Percentiles rank a stretch among this genome's conserved stretches.
These are phyloP conservation scores for Propithecus deckenii DNA, from an alignment of 2,797 vertebrate species.

Conservation along the genomic window DNA sequence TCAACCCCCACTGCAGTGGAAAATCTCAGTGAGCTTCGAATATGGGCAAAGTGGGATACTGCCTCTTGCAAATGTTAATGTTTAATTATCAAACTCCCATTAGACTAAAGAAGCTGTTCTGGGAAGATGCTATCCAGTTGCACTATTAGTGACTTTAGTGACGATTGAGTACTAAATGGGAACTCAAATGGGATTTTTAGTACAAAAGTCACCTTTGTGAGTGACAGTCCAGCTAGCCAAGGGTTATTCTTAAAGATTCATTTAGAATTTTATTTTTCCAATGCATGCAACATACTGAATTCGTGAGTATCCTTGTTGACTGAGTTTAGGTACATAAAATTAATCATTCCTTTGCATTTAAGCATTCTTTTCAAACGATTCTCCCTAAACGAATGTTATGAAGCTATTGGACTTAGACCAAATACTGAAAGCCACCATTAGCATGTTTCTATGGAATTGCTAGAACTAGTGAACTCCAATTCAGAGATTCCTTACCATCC, in stretches of 20 bases:
- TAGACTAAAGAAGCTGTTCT: conserved; percentile 58
- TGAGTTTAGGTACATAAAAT: conserved; percentile 33
- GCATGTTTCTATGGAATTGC: not conserved
- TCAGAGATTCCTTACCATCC: not conserved
- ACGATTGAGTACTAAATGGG: conserved; percentile 75
- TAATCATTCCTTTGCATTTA: conserved; percentile 23
- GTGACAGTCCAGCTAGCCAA: conserved; percentile 63
- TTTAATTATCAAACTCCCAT: conserved; percentile 72
- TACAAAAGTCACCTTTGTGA: conserved; percentile 84
- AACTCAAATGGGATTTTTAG: conserved; percentile 82
- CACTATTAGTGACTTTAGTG: conserved; percentile 82
- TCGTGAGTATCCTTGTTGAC: conserved; percentile 26
- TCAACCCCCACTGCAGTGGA: not conserved
- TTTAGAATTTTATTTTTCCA: conserved; percentile 60
- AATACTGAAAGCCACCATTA: conserved; percentile 16
- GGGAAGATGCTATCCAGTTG: conserved; percentile 73
- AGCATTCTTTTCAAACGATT: conserved; percentile 35
- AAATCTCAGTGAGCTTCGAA: conserved; percentile 39
- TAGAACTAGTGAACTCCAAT: not conserved
- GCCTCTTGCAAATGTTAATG: conserved; percentile 63
- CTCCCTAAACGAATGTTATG: not conserved
- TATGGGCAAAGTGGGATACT: not conserved
- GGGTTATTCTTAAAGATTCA: conserved; percentile 17
- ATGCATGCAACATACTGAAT: conserved; percentile 5
- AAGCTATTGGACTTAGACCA: conserved; percentile 7